These are phyloP conservation scores for Temnothorax curvispinosus DNA, from an alignment of 1,140 invertebrate species.

Conservation along the genomic window DNA sequence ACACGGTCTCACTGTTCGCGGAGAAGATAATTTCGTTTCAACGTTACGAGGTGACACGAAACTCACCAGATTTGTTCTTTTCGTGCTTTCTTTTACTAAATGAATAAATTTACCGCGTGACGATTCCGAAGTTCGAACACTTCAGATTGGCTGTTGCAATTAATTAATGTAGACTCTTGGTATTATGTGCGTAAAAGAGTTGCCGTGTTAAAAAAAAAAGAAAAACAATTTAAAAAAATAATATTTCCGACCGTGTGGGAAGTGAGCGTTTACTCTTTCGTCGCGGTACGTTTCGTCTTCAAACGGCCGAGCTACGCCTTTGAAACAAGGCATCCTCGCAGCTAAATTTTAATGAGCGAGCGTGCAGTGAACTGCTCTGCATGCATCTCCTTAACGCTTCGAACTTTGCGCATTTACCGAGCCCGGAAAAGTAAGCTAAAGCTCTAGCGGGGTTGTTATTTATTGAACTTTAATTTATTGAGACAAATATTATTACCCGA, in stretches of 20 bases:
- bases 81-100: not conserved
- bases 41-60: not conserved
- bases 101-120: not conserved
- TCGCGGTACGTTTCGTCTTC: constrained; percentile 25
- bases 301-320: constrained; percentile 34
- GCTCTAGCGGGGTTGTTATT: constrained; percentile 5
- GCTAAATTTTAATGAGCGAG: constrained; percentile 59
- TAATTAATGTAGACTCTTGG: not conserved
- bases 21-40: not conserved
- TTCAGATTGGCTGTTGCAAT: not conserved
- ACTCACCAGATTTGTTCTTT: not conserved
- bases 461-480: constrained; percentile 11
- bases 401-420: constrained; percentile 42
- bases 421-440: not conserved
- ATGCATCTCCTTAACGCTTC: constrained; percentile 34
- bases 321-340: constrained; percentile 29
- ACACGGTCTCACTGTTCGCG: not conserved
- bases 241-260: not conserved
- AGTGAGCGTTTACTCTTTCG: constrained; percentile 36
- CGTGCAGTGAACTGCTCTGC: constrained; percentile 17
- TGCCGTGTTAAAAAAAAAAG: not conserved
- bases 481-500: constrained; percentile 31
- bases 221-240: not conserved
- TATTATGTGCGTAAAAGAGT: not conserved
- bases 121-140: not conserved